phyloP scores from a whole-genome alignment of 2,797 vertebrate species.

The Telmatherina bonti region DNA sequence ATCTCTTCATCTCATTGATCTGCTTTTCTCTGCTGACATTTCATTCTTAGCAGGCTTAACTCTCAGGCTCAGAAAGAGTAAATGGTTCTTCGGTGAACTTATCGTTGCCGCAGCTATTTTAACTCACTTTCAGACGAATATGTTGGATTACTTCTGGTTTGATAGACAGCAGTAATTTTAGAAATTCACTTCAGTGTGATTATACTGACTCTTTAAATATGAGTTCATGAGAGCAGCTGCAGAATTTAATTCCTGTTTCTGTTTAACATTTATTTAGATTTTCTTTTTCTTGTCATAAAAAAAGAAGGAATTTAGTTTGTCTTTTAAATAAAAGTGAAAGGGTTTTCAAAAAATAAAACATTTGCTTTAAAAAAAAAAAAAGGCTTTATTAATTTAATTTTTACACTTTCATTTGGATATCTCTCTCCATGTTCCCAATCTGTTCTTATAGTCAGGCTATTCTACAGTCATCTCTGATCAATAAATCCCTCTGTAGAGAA shows the following conservation, averaged over 20 bases:
- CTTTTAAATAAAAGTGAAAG: not conserved
- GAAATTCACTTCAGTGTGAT: slow-evolving; percentile 4
- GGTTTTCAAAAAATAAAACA: not conserved
- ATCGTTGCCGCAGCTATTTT: slow-evolving; percentile 4
- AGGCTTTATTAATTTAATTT: slow-evolving; percentile 39
- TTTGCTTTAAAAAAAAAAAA: slow-evolving; percentile 6
- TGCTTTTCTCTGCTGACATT: slow-evolving; percentile 63
- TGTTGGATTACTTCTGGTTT: not conserved
- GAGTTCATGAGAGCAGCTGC: not conserved
- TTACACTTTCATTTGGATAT: slow-evolving; percentile 3
- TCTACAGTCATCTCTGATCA: slow-evolving; percentile 17
- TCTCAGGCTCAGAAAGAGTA: slow-evolving; percentile 35
- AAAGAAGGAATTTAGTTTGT: not conserved
- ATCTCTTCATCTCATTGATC: slow-evolving; percentile 61
- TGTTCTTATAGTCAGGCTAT: slow-evolving; percentile 24
- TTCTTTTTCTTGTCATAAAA: not conserved
- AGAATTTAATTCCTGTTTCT: not conserved
- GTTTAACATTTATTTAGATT: not conserved
- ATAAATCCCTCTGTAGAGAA: slow-evolving; percentile 17
- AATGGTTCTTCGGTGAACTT: slow-evolving; percentile 26
- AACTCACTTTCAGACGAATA: slow-evolving; percentile 14
- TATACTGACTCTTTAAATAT: not conserved
- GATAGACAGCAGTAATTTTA: not conserved
- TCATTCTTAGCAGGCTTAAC: slow-evolving; percentile 44
- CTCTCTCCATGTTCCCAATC: slow-evolving; percentile 13